Percentiles rank a stretch among this genome's conserved stretches.
Conservation (phyloP, 2,797 vertebrate species). For the Aselliscus stoliczkanus region DNA sequence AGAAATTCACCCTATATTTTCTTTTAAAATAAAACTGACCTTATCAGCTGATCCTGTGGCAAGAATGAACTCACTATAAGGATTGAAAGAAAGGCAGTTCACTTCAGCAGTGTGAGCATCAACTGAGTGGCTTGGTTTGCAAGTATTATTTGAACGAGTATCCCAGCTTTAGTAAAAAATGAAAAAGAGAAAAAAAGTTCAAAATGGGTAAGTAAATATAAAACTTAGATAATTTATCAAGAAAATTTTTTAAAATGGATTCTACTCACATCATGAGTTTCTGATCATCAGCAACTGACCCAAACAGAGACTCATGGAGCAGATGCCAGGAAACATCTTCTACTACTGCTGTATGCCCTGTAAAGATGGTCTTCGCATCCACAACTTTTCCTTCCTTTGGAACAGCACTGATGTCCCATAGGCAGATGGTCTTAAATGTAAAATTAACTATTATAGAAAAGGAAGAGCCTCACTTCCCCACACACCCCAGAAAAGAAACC, state of each 20-base stretch:
- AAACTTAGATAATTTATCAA: background rate
- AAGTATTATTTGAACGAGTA: slow-evolving; percentile 97
- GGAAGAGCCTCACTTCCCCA: background rate
- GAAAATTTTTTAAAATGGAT: background rate
- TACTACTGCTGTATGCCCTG: slow-evolving; percentile 96
- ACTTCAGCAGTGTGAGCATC: slow-evolving; percentile 98
- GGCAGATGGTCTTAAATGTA: slow-evolving; percentile 91
- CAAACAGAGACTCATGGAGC: slow-evolving; percentile 96
- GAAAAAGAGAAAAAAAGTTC: background rate
- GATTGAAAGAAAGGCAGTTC: slow-evolving; percentile 98
- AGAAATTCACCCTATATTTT: background rate
- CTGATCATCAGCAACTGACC: slow-evolving; percentile 97
- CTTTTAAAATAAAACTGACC: slow-evolving; percentile 77
- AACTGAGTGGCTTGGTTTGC: slow-evolving; percentile 97
- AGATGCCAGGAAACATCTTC: slow-evolving; percentile 98
- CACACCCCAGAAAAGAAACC: background rate
- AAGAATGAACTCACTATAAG: slow-evolving; percentile 98
- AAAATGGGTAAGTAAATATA: background rate
- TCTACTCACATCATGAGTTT: slow-evolving; percentile 96
- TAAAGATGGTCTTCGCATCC: slow-evolving; percentile 98
- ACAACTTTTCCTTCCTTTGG: slow-evolving; percentile 98
- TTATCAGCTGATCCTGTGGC: slow-evolving; percentile 97
- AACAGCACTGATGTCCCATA: slow-evolving; percentile 98
- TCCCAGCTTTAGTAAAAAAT: slow-evolving; percentile 88
- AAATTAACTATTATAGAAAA: slow-evolving; percentile 40